Base-by-base conservation (phyloP, 1,140 invertebrate species). In the Drosophila nigrodunni region DNA sequence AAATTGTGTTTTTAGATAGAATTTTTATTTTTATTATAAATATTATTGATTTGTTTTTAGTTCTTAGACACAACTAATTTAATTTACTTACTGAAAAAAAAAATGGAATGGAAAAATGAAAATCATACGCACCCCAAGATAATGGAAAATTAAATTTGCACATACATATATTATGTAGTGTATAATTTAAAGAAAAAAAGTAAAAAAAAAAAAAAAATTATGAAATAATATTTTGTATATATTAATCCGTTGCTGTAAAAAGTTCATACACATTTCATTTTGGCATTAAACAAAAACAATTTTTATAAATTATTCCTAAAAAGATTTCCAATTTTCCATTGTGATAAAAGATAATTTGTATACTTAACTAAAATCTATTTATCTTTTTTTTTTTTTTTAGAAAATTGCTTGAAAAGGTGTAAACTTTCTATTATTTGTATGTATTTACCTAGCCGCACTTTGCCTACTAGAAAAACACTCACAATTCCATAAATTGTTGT, bases 1-100 rank as follows among this genome's bases (percentile, higher is more conserved):
- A 76, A 82, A 90, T 65, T 73, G 85, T 82, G 81, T 87, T 82
- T 79, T 90, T 90, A 90, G 86, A 70, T 90, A 90, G 86, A 90
- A 90, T 90, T 90, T 82, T 90, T 64, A 64, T 64, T 21, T 52
- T 78, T 89, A 77, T 78, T 80, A 74, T 61, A 66, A 82, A 69
- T 60, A 52, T 74, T 83, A 88, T 80, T 90, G 79, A 90, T 90
- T 81, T 89, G 73, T 90, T 90, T 88, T 86, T 90, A 90, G 69
- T 86, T 75, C 25, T 44, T 90, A 87, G 77, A 71, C 49, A 49
- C 77, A 68, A 78, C 77, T 89, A 88, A 85, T 87, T 85, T 85
- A 85, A 82, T 70, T 59, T 49, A 60, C 57, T 54, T 52, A 71
- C 71, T 82, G 76, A 52, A 13, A 3, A 43, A 65, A 43, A 18